phyloP scores from a whole-genome alignment of 2,113 vertebrate species.

The Rhinopomastus cyanomelas region DNA sequence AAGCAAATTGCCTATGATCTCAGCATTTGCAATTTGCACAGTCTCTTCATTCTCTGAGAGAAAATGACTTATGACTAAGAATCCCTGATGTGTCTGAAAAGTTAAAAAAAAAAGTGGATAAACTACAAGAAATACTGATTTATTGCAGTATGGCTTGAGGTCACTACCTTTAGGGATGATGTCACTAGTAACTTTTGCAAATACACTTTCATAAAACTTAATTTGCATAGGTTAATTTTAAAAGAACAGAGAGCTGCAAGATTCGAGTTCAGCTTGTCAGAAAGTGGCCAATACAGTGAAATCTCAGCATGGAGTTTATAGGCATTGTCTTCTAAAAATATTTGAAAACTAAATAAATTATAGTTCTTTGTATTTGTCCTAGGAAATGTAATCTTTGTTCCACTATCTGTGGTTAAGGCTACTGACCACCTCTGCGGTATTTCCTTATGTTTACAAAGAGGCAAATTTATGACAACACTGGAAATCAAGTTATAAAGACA shows the following conservation, averaged over 20 bases:
- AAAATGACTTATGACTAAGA: conserved; percentile 2
- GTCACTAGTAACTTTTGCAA: background rate
- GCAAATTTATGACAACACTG: accelerated
- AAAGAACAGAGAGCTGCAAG: background rate
- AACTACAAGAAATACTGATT: background rate
- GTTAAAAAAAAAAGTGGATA: background rate
- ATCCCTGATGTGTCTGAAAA: background rate
- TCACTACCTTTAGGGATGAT: background rate
- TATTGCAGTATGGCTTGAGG: background rate
- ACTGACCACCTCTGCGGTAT: background rate
- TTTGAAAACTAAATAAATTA: background rate
- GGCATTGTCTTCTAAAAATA: background rate
- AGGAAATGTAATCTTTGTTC: background rate
- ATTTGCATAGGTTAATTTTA: background rate
- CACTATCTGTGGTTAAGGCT: background rate
- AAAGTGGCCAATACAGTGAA: background rate
- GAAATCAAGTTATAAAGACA: background rate
- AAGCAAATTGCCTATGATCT: conserved; percentile 9
- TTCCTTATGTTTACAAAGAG: background rate
- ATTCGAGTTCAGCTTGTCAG: background rate
- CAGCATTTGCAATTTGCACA: background rate
- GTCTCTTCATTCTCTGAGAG: conserved; percentile 22
- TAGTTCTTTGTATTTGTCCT: background rate
- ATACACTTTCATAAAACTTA: background rate
- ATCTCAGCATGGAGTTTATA: background rate